Conservation (phyloP, 53 echinoderm and acorn worm species). For the Henricia sp. region DNA sequence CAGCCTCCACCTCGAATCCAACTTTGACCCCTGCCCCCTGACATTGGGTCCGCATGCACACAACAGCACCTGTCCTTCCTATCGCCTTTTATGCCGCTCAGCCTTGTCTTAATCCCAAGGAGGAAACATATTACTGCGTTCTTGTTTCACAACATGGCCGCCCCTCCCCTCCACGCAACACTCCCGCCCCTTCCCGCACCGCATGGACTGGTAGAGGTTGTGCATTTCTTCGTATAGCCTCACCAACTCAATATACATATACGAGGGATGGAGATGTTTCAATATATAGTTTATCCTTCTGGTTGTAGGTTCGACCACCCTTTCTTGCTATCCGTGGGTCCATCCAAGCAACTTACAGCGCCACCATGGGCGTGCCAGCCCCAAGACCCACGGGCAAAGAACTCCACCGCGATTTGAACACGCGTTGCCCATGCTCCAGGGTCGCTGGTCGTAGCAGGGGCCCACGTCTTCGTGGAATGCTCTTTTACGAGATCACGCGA, state of each 20-base stretch:
- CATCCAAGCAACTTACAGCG: too few relatives aligned
- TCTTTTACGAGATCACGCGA: too few relatives aligned
- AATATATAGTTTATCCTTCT: too few relatives aligned
- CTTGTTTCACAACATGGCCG: not conserved
- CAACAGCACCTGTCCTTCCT: slow-evolving; percentile 26
- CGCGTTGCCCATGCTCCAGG: slow-evolving; percentile 45
- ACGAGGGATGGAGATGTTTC: too few relatives aligned
- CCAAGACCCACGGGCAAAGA: not conserved
- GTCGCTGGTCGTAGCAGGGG: slow-evolving; percentile 18
- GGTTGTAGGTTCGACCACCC: too few relatives aligned
- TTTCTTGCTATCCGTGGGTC: too few relatives aligned
- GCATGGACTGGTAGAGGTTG: not conserved
- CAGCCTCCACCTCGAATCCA: not conserved
- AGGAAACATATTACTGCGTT: too few relatives aligned
- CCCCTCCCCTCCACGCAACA: not conserved
- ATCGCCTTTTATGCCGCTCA: not conserved
- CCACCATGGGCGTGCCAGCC: not conserved
- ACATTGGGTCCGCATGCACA: not conserved
- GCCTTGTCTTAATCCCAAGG: too few relatives aligned
- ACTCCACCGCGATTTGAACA: slow-evolving; percentile 1
- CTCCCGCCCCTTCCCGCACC: not conserved
- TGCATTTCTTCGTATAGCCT: too few relatives aligned
- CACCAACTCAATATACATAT: too few relatives aligned
- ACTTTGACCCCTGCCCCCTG: not conserved
- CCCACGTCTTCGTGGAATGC: too few relatives aligned